Evolutionary conservation across 92 coral and sea anemone species (phyloP), one percentile per base, ranked within the genome.

Genomic region (Phenganax marumi): DNA sequence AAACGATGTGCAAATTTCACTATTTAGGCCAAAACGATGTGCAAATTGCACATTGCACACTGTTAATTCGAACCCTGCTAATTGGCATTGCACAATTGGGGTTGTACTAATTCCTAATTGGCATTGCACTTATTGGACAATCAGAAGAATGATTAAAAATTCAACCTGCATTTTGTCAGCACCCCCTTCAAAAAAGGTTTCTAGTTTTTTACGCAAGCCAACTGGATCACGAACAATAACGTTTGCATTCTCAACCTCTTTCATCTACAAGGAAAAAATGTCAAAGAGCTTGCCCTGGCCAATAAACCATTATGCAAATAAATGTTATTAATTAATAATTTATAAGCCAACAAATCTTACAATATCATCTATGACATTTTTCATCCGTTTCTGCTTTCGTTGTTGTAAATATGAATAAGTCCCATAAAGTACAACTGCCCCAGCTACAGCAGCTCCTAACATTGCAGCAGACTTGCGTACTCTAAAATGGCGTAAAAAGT

Each of bases 81-180:
- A n/a, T n/a, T n/a, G n/a, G n/a, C n/a, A n/a, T n/a, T n/a, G n/a
- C n/a, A n/a, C n/a, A n/a, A n/a, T n/a, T n/a, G n/a, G n/a, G n/a
- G n/a, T n/a, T n/a, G n/a, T n/a, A n/a, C n/a, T n/a, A n/a, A n/a
- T n/a, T n/a, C n/a, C n/a, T n/a, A n/a, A n/a, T n/a, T n/a, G n/a
- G n/a, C n/a, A 56, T 18, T 39, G 17, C 0, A 7, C 19, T n/a
- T 62, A 50, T 62, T 19, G 10, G 21, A 10, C 43, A 18, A 76
- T 7, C 1, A 17, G 70, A 25, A 25, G 68, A 21, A 22, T 61
- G 6, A 49, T 49, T 11, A 14, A 51, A 61, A n/a, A 13, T 47
- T 82, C 79, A 51, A 93, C 97, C 97, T 94, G 98, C 26, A 94
- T 81, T 58, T 92, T 88, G 16, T 92, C 91, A 71, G 93, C 80